Percentiles rank a stretch among this genome's conserved stretches.
These are phyloP conservation scores for Peromyscus polionotus DNA, from an alignment of 2,113 vertebrate genomes.

Conservation along the genomic window DNA sequence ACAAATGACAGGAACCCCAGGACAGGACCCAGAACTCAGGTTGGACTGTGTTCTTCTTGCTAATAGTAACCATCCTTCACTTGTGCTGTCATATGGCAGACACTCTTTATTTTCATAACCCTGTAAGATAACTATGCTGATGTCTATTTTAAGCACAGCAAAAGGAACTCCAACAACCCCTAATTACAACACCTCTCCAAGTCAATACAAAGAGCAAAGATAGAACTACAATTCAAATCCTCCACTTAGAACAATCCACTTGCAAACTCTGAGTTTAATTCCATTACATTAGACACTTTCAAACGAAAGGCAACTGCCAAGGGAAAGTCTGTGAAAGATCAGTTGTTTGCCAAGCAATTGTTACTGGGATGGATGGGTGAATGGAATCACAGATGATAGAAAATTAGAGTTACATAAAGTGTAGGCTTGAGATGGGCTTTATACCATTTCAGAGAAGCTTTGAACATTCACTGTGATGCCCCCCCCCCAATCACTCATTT, in stretches of 20 bases:
- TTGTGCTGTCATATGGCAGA: not conserved
- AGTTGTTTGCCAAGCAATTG: not conserved
- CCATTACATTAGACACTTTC: not conserved
- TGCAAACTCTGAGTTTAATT: conserved; percentile 47
- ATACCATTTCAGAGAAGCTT: not conserved
- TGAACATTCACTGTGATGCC: not conserved
- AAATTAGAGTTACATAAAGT: not conserved
- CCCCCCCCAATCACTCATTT: not conserved
- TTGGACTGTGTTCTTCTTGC: not conserved
- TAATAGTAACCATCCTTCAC: not conserved
- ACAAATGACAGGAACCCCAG: not conserved
- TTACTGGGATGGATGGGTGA: not conserved
- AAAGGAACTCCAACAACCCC: conserved; percentile 1
- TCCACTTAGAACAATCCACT: not conserved
- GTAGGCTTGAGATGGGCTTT: not conserved
- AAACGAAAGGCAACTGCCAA: conserved; percentile 4
- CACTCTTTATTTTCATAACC: not conserved
- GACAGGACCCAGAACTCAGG: not conserved
- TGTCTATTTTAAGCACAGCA: conserved; percentile 3
- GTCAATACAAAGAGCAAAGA: not conserved
- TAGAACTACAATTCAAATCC: not conserved
- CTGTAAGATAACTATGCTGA: not conserved
- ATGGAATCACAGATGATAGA: not conserved
- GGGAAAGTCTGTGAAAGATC: not conserved
- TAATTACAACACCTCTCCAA: not conserved